Conservation (phyloP, 2,797 vertebrate species). For the Australoheros facetus region DNA sequence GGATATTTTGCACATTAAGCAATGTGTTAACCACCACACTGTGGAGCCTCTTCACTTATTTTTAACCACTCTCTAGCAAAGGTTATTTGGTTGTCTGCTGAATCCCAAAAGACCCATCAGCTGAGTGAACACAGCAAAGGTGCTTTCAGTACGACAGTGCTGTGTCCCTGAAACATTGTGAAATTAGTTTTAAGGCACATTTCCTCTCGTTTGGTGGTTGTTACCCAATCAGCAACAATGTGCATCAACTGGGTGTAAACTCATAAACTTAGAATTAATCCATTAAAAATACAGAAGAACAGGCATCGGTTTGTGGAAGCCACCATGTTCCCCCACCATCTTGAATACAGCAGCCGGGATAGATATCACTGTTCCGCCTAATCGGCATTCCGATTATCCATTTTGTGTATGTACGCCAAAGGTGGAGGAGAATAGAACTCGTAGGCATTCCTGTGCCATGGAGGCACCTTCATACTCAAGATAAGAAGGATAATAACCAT, state of each 20-base stretch:
- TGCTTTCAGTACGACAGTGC: not conserved
- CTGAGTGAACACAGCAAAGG: not conserved
- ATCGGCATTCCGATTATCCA: not conserved
- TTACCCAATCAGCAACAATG: no score
- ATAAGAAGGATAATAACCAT: no score
- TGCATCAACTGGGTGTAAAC: no score
- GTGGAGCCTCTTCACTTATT: not conserved
- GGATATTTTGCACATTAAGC: not conserved
- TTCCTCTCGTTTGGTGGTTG: not conserved
- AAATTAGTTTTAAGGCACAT: not conserved
- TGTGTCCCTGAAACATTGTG: not conserved
- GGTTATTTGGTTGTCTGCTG: not conserved
- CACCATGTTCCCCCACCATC: no score
- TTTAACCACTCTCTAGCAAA: not conserved
- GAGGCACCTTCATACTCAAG: not conserved
- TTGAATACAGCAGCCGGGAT: no score
- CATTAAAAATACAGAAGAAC: no score
- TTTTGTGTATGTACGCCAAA: not conserved
- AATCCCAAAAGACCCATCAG: not conserved
- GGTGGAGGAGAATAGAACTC: not conserved
- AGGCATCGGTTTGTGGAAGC: no score
- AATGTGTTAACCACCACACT: not conserved
- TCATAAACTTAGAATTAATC: no score
- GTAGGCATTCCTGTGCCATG: not conserved
- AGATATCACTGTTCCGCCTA: no score